Evolutionary conservation across 2,113 vertebrate genomes (phyloP), one percentile per base, ranked within the genome.

Genomic region (Laticauda laticaudata): DNA sequence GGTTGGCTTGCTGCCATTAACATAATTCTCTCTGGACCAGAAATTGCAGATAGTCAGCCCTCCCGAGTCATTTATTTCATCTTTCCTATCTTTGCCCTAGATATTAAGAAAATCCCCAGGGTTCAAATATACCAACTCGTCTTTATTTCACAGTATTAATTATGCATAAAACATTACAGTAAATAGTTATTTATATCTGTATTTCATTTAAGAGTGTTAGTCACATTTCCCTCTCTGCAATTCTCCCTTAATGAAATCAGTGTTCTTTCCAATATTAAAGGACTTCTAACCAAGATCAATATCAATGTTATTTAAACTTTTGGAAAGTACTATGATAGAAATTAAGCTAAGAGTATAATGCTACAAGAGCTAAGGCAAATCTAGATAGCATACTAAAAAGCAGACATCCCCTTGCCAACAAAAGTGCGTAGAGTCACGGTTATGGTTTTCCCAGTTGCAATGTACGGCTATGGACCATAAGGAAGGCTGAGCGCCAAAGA

Each of bases 51-150:
- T 94, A 92, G 92, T 92, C 95, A 96, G 96, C 95, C 95, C 95
- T 95, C 96, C 95, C 95, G 97, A 97, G 95, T 96, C 96, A 97
- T 97, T 97, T 97, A 98, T 96, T 96, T 96, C 93, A 95, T 95
- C 96, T 90, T 96, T 97, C 95, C 95, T 53, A 96, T 96, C 23
- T 55, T 95, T 90, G 89, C 51, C 94, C 12, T 95, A 92, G 96
- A 96, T 96, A 97, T 96, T 95, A 96, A 95, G 93, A 95, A 96
- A 96, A 92, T 96, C 95, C 94, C 96, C 91, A 92, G 94, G 85
- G 94, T 91, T 96, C 94, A 95, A 96, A 96, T 93, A 96, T 92
- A 95, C 94, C 92, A 95, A 94, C 95, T 96, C 93, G 48, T 29
- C 87, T 95, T 91, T 94, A 94, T 92, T 96, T 94, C 93, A 95